Evolutionary conservation across 1,140 invertebrate species (phyloP).

Genomic region (Grapholita molesta): DNA sequence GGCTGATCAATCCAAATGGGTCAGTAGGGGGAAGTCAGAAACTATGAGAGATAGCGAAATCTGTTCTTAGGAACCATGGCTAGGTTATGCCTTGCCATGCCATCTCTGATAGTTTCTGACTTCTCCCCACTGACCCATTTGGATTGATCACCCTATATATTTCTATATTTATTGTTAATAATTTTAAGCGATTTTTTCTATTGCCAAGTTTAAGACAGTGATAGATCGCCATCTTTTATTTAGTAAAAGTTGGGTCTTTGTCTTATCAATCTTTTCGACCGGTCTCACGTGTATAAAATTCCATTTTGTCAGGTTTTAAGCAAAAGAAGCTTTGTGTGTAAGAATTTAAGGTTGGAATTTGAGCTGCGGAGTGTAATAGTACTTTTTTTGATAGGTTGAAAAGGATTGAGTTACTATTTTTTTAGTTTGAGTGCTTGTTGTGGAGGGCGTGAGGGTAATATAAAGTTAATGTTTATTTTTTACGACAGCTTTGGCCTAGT

Average conservation of each 20-base stretch:
- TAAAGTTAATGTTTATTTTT: no score
- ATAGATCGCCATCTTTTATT: neutral
- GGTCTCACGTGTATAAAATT: neutral
- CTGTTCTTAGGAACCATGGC: no score
- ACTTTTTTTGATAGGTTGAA: neutral
- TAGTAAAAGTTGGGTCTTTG: neutral
- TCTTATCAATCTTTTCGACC: neutral
- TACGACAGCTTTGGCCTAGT: no score
- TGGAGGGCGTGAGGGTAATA: no score
- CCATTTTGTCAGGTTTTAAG: neutral
- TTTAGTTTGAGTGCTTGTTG: neutral
- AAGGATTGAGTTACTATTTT: neutral
- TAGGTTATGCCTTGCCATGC: no score
- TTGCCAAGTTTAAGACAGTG: neutral
- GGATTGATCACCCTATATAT: no score
- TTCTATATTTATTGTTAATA: neutral
- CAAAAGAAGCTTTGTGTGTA: neutral
- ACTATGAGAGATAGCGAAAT: no score
- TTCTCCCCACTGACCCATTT: no score
- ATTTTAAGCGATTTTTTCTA: neutral
- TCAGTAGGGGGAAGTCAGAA: no score
- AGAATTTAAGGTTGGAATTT: neutral
- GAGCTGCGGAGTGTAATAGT: neutral
- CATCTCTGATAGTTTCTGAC: no score
- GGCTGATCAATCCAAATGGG: no score